Percentiles rank a stretch among this genome's conserved stretches.
phyloP scores from a whole-genome alignment of 1,140 invertebrate genomes.

The Camponotus vicinus region DNA sequence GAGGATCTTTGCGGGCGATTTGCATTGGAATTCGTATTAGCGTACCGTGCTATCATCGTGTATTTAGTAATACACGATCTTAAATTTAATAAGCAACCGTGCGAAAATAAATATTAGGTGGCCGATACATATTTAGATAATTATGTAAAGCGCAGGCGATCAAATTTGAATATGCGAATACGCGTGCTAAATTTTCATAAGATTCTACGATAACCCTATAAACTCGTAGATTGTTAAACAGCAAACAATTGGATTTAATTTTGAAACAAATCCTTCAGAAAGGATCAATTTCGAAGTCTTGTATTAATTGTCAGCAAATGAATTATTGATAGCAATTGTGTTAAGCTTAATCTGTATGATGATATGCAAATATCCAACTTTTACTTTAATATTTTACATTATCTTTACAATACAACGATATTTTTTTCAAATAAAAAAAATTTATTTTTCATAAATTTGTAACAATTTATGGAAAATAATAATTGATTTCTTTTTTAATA shows the following conservation, averaged over 20 bases:
- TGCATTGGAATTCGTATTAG: conserved; percentile 53
- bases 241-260: conserved; percentile 19
- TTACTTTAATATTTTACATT: not conserved
- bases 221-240: conserved; percentile 7
- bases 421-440: not conserved
- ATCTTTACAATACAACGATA: no score
- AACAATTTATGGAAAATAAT: not conserved
- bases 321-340: not conserved
- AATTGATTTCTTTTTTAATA: not conserved
- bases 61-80: conserved; percentile 53
- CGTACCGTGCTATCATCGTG: conserved; percentile 59
- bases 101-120: conserved; percentile 58
- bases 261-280: not conserved
- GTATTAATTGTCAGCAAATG: not conserved
- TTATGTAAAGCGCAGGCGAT: conserved; percentile 35
- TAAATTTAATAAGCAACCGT: conserved; percentile 59
- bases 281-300: not conserved
- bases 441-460: not conserved
- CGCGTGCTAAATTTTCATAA: conserved; percentile 40
- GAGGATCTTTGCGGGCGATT: conserved; percentile 58
- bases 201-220: not conserved
- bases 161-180: conserved; percentile 46
- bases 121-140: conserved; percentile 54
- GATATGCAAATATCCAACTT: not conserved
- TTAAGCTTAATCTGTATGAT: not conserved